Evolutionary conservation across 2,888 invertebrate genomes (phyloP), one percentile per base, ranked within the genome.

Genomic region (Ramazzottius varieornatus): DNA sequence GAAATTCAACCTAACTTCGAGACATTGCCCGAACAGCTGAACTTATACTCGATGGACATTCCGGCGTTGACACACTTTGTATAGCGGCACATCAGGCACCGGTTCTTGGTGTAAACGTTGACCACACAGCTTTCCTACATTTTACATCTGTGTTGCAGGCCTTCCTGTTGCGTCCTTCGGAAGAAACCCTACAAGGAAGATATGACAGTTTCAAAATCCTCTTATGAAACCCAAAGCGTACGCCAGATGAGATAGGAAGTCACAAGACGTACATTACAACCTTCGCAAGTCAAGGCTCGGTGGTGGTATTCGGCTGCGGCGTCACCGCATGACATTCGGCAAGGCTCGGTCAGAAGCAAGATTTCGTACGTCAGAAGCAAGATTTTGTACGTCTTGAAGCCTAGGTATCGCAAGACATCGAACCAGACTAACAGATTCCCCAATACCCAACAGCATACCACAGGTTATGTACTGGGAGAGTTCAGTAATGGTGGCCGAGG

Each of bases 341-440:
- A 91, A 85, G 0, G 96, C 91, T 73, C 85, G 86, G n/a, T n/a
- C n/a, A n/a, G n/a, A n/a, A n/a, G n/a, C n/a, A n/a, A n/a, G n/a
- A n/a, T n/a, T 75, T 93, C 91, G 70, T 99, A 74, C 0, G 98
- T 98, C 63, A 98, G 77, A 72, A 99, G 93, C 1, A 99, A 86
- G 65, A 98, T 79, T 79, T 98, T 99, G 77, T 96, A 99, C 0
- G 93, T 93, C 75, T 88, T 86, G 78, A 98, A 98, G 32, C 93
- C 93, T 33, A 99, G 80, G 74, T 99, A 99, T 65, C 98, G 81
- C 24, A 98, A 79, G 0, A 98, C 87, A 33, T 98, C 96, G 73
- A 94, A 88, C 93, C 96, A 99, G 0, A 94, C 93, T 0, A 99
- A 79, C 69, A 99, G 80, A 74, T 90, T 94, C 1, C 96, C 98